Conservation (phyloP, 2,797 vertebrate species). For the Oryzias sinensis region DNA sequence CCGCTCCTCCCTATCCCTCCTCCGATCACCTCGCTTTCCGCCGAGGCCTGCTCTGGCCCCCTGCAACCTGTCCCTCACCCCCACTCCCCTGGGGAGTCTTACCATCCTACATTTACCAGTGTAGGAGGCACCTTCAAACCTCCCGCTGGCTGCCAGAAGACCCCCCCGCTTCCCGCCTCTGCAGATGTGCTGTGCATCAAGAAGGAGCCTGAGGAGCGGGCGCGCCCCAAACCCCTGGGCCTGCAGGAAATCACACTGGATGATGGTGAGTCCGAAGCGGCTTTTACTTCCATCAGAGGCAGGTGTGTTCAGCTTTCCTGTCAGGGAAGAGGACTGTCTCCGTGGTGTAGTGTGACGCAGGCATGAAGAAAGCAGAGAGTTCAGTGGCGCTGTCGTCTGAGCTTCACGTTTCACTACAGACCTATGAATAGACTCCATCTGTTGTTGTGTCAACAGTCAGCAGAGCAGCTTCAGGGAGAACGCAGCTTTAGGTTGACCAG, state of each 20-base stretch:
- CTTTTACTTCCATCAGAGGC: too few species aligned
- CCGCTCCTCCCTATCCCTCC: conserved; percentile 31
- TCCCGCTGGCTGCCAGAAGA: conserved; percentile 61
- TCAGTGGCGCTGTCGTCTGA: neutral
- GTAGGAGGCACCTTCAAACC: conserved; percentile 61
- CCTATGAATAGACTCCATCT: conserved; percentile 34
- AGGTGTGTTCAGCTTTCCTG: too few species aligned
- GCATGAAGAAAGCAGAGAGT: neutral
- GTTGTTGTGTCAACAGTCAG: conserved; percentile 12
- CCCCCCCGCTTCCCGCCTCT: conserved; percentile 69
- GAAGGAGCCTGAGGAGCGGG: conserved; percentile 83
- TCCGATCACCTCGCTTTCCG: conserved; percentile 63
- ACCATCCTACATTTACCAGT: conserved; percentile 68
- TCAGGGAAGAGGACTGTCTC: too few species aligned
- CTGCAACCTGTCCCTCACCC: conserved; percentile 51
- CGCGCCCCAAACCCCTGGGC: conserved; percentile 81
- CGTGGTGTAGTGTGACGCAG: neutral
- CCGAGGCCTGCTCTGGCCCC: conserved; percentile 26
- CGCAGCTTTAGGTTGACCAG: too few species aligned
- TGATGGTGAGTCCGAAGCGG: conserved; percentile 82
- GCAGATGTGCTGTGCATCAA: conserved; percentile 78
- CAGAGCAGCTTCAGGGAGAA: too few species aligned
- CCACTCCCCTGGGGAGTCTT: conserved; percentile 30
- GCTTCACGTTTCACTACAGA: conserved; percentile 42
- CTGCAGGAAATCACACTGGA: conserved; percentile 95